Evolutionary conservation across 2,113 vertebrate genomes (phyloP).

Genomic region (Grammomys dolichurus): DNA sequence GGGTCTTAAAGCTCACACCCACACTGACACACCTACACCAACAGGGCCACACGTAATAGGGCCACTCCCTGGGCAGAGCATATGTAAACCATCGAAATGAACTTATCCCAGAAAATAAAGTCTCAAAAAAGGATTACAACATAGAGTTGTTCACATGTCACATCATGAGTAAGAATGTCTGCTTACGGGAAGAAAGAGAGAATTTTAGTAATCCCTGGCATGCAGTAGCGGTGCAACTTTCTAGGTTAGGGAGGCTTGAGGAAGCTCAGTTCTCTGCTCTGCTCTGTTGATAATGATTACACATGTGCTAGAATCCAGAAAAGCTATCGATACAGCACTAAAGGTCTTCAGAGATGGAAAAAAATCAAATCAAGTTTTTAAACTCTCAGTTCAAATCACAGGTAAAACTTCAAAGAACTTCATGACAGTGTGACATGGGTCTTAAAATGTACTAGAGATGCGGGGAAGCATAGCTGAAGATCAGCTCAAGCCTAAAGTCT

Average conservation of each 20-base stretch:
- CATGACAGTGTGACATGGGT: background rate
- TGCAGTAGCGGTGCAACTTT: background rate
- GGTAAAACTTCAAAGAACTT: background rate
- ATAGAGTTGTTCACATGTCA: background rate
- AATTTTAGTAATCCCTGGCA: background rate
- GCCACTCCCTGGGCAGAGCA: too few relatives aligned
- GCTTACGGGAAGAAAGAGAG: background rate
- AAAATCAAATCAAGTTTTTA: background rate
- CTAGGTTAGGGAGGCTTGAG: background rate
- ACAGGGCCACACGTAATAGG: too few relatives aligned
- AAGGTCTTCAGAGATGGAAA: background rate
- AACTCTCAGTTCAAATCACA: background rate
- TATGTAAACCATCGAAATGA: too few relatives aligned
- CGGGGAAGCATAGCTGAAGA: background rate
- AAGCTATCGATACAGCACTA: background rate
- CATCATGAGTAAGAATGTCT: background rate
- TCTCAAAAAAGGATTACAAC: background rate
- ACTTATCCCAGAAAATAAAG: background rate
- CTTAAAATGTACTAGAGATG: background rate
- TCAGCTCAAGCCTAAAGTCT: background rate
- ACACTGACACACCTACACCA: too few relatives aligned
- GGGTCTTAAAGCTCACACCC: too few relatives aligned
- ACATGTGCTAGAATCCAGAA: background rate
- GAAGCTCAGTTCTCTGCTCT: background rate
- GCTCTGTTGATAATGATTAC: background rate